These are phyloP conservation scores for Scomberomorus guttatus DNA, from an alignment of 2,797 vertebrate genomes.

Conservation along the genomic window DNA sequence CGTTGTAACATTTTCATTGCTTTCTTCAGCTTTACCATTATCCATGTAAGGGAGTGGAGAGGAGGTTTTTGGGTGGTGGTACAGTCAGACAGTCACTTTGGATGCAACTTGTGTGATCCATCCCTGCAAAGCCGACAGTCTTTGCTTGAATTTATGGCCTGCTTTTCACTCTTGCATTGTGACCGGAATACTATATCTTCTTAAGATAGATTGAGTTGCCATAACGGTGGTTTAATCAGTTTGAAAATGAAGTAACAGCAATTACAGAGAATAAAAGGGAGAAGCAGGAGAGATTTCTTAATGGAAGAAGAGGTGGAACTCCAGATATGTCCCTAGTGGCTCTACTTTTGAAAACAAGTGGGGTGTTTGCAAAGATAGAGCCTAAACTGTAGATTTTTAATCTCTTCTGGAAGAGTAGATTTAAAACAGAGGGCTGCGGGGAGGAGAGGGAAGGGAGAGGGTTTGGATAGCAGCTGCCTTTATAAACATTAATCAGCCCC, in stretches of 20 bases:
- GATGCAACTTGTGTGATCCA: not conserved
- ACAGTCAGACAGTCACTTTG: slow-evolving; percentile 5
- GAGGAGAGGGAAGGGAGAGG: not conserved
- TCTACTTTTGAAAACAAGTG: slow-evolving; percentile 39
- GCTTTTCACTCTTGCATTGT: not conserved
- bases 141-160: slow-evolving; percentile 21
- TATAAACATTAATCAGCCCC: slow-evolving; percentile 77
- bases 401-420: slow-evolving; percentile 38
- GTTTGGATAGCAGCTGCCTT: slow-evolving; percentile 53
- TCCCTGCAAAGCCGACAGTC: slow-evolving; percentile 10
- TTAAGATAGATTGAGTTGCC: not conserved
- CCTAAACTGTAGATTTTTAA: slow-evolving; percentile 36
- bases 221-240: not conserved
- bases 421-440: slow-evolving; percentile 36
- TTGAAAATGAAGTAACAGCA: not conserved
- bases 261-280: not conserved
- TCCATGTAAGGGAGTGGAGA: not conserved
- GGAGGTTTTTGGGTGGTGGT: not conserved
- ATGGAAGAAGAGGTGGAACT: not conserved
- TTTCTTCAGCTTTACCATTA: not conserved
- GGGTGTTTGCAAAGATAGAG: slow-evolving; percentile 12
- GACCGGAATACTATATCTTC: not conserved
- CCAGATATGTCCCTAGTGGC: slow-evolving; percentile 4
- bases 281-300: not conserved
- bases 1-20: not conserved